Percentiles rank a stretch among this genome's conserved stretches.
Conservation (phyloP, 2,797 vertebrate genomes). For the Australoheros facetus region DNA sequence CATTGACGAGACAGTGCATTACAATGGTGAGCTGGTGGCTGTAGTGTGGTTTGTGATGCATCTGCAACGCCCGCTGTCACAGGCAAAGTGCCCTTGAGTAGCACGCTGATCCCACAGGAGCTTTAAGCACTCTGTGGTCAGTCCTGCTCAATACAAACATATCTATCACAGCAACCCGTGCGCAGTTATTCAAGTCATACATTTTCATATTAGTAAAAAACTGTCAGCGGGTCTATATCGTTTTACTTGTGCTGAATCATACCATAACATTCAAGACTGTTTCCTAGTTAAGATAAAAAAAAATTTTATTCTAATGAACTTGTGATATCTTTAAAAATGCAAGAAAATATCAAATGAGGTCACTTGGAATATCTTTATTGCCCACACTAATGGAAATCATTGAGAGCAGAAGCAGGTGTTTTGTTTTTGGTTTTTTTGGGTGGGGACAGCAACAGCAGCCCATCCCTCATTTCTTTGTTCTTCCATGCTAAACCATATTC, state of each 20-base stretch:
- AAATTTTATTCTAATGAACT: neutral
- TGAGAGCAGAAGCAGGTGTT: conserved; percentile 39
- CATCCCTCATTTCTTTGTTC: conserved; percentile 62
- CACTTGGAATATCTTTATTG: conserved; percentile 9
- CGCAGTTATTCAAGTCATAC: neutral
- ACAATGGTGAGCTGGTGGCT: neutral
- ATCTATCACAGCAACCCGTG: neutral
- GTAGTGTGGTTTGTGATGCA: conserved; percentile 1
- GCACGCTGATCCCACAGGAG: conserved; percentile 17
- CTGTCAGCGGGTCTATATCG: no score
- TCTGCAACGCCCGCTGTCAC: conserved; percentile 14
- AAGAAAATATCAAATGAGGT: neutral
- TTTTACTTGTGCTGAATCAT: neutral
- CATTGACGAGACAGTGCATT: neutral
- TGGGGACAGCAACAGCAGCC: conserved; percentile 44
- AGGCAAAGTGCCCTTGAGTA: conserved; percentile 35
- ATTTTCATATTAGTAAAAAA: neutral
- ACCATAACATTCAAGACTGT: neutral
- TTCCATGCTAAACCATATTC: conserved; percentile 13
- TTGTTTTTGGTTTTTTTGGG: conserved; percentile 17
- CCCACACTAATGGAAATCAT: conserved; percentile 6
- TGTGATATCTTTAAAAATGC: neutral
- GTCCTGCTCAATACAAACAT: neutral
- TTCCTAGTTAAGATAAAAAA: neutral
- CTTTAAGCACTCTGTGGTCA: conserved; percentile 20